Evolutionary conservation across 2,888 invertebrate species (phyloP).

Genomic region (Apamea monoglypha): DNA sequence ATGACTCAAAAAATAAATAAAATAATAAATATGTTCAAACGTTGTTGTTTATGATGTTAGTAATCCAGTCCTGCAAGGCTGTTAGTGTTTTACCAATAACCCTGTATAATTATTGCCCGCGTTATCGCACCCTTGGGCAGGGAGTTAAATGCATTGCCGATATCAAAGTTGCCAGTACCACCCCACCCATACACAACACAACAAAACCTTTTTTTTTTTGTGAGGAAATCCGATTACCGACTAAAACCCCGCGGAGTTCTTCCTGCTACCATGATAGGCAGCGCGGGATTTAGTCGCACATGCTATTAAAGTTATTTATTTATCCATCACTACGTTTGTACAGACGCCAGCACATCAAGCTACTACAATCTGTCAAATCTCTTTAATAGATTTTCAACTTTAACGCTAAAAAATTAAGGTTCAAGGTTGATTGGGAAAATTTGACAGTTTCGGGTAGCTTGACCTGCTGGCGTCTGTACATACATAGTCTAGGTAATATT

Average conservation of each 20-base stretch:
- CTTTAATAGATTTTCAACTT: no score
- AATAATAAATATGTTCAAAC: no score
- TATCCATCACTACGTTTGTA: not conserved
- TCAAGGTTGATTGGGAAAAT: no score
- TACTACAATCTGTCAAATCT: no score
- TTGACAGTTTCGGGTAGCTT: no score
- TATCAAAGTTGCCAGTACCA: slow-evolving; percentile 3
- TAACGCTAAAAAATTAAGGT: no score
- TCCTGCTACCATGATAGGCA: not conserved
- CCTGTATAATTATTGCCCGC: not conserved
- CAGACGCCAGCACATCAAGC: no score
- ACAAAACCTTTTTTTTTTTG: not conserved
- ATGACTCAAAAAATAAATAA: no score
- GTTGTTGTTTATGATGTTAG: no score
- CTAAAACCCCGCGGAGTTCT: not conserved
- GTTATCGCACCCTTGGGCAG: not conserved
- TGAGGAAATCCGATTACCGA: not conserved
- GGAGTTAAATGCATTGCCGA: not conserved
- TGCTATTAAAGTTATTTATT: not conserved
- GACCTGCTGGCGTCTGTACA: no score
- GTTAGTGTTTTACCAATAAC: no score
- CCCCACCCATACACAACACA: not conserved
- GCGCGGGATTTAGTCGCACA: not conserved
- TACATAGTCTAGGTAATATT: not conserved
- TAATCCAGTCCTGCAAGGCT: no score